Conservation (phyloP, 2,797 vertebrate genomes). For the Malacoraja senta region DNA sequence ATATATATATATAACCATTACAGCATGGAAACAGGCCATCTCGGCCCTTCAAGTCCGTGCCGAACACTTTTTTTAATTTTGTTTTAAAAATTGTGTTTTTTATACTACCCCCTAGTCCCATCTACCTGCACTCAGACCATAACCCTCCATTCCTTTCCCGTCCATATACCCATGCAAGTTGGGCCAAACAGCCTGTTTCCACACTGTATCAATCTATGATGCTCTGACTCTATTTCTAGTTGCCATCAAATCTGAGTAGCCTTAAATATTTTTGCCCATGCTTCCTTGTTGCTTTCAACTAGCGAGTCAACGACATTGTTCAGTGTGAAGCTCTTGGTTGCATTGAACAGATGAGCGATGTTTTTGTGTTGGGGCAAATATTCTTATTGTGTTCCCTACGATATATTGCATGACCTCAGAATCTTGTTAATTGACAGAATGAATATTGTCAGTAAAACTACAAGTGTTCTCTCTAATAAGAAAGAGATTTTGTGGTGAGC, state of each 20-base stretch:
- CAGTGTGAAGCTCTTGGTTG: background rate
- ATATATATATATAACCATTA: too few relatives aligned
- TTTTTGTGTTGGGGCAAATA: background rate
- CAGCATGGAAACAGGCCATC: too few relatives aligned
- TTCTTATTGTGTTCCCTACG: background rate
- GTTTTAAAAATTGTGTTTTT: too few relatives aligned
- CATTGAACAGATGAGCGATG: background rate
- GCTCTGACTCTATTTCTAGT: background rate
- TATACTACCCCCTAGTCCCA: too few relatives aligned
- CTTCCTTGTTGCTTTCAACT: background rate
- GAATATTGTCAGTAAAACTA: background rate
- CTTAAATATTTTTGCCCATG: background rate
- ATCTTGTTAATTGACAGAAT: background rate
- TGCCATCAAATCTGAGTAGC: background rate
- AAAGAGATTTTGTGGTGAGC: background rate
- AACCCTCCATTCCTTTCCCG: too few relatives aligned
- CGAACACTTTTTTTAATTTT: too few relatives aligned
- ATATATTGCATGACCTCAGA: background rate
- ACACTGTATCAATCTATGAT: too few relatives aligned
- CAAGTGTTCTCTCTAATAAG: background rate
- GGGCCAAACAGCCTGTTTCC: too few relatives aligned
- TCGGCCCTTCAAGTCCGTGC: too few relatives aligned
- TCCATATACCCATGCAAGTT: too few relatives aligned
- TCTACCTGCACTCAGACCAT: too few relatives aligned
- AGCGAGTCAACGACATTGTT: background rate